Percentiles rank a stretch among this genome's conserved stretches.
Evolutionary conservation across 37 sponge, comb jelly and placozoan species (phyloP).

Genomic region (Aplysina aerophoba): DNA sequence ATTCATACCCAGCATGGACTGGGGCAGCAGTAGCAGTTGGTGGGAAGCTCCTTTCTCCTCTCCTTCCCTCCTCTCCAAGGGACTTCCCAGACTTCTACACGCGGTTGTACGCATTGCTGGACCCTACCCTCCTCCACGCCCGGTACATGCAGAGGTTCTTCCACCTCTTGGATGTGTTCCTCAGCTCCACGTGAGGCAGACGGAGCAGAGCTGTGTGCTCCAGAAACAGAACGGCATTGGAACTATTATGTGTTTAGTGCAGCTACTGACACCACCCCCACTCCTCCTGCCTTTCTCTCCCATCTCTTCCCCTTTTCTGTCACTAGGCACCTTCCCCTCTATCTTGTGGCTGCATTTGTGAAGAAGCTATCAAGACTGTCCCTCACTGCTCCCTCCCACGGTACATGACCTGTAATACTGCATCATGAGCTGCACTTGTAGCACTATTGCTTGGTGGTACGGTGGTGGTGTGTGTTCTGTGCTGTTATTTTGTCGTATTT

Average conservation of each 20-base stretch:
- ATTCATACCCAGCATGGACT: too few species aligned
- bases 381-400: conserved; percentile 87
- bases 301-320: background rate
- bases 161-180: conserved; percentile 83
- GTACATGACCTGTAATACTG: background rate
- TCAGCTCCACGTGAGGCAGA: conserved; percentile 73
- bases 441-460: conserved; percentile 63
- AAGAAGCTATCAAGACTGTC: conserved; percentile 85
- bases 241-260: too few species aligned
- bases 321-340: conserved; percentile 87
- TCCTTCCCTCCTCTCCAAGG: conserved; percentile 29
- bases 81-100: conserved; percentile 95
- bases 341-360: conserved; percentile 92
- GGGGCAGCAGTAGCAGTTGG: too few species aligned
- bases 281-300: background rate
- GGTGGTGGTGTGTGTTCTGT: too few species aligned
- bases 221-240: background rate
- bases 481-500: background rate
- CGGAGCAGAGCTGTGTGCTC: background rate
- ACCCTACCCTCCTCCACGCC: conserved; percentile 69
- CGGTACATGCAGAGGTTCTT: conserved; percentile 85
- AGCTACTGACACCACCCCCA: background rate
- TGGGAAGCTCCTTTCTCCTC: too few species aligned
- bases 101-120: conserved; percentile 81
- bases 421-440: conserved; percentile 61